These are phyloP conservation scores for Sympetrum striolatum DNA, from an alignment of 2,888 invertebrate species.

Conservation along the genomic window DNA sequence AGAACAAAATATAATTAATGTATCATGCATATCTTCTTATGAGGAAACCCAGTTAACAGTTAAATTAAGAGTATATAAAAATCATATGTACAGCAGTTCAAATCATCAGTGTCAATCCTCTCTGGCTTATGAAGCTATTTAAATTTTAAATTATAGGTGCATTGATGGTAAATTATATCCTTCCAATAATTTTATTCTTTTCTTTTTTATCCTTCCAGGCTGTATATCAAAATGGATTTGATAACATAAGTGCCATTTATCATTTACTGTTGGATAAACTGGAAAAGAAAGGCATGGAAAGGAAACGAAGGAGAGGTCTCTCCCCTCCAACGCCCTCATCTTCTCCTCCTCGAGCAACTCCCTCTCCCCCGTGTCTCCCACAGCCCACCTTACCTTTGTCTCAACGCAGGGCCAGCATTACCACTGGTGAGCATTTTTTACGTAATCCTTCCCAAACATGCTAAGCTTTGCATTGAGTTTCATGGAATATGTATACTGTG, in stretches of 20 bases:
- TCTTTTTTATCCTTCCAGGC: constrained; percentile 64
- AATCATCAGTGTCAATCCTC: too few species aligned
- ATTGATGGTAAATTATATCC: too few species aligned
- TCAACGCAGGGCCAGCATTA: constrained; percentile 70
- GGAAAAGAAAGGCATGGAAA: constrained; percentile 58
- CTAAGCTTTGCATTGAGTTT: too few species aligned
- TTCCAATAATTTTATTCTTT: constrained; percentile 11
- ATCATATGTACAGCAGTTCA: too few species aligned
- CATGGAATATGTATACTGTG: too few species aligned
- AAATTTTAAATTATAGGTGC: too few species aligned
- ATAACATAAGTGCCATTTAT: constrained; percentile 94
- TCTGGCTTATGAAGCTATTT: too few species aligned
- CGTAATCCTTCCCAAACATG: too few species aligned
- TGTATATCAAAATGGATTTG: constrained; percentile 83
- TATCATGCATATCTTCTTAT: too few species aligned
- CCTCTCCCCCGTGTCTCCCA: constrained; percentile 45
- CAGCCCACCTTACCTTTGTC: neutral
- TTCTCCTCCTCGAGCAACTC: constrained; percentile 27
- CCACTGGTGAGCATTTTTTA: constrained; percentile 56
- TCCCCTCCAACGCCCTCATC: constrained; percentile 11
- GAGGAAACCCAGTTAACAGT: too few species aligned
- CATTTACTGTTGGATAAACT: constrained; percentile 86
- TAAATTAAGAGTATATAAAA: too few species aligned
- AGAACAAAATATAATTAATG: too few species aligned
- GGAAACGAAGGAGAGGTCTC: constrained; percentile 36